Percentiles rank a stretch among this genome's conserved stretches.
phyloP scores from a whole-genome alignment of 2,797 vertebrate species.

The Peromyscus eremicus region DNA sequence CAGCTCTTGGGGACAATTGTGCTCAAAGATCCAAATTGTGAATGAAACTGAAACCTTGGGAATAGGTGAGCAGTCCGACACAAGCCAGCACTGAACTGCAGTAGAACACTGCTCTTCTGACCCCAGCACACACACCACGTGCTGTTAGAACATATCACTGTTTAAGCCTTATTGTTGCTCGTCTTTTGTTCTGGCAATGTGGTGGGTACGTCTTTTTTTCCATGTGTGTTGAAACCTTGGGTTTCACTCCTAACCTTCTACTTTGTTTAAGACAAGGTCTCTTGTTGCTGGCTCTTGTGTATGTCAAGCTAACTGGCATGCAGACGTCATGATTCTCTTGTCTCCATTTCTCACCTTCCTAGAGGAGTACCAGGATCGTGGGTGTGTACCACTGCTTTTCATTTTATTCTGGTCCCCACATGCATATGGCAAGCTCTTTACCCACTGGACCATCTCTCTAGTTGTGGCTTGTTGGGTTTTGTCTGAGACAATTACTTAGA shows the following conservation, averaged over 20 bases:
- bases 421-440: background rate
- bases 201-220: background rate
- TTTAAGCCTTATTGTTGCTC: background rate
- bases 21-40: background rate
- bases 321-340: background rate
- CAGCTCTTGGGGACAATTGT: background rate
- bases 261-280: background rate
- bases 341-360: background rate
- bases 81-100: background rate
- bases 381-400: too few relatives aligned
- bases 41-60: slow-evolving; percentile 3
- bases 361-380: background rate
- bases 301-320: background rate
- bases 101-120: background rate
- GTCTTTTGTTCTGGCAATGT: background rate
- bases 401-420: background rate
- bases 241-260: background rate
- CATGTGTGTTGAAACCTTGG: too few relatives aligned
- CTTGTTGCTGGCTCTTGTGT: background rate
- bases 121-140: background rate
- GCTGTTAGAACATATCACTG: background rate
- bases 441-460: background rate
- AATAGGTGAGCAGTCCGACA: background rate
- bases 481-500: slow-evolving; percentile 17
- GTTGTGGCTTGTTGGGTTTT: background rate